A percentile compares a stretch with the other conserved stretches of the same genome.
Evolutionary conservation across 2,113 vertebrate genomes (phyloP).

Genomic region (Caracal caracal): DNA sequence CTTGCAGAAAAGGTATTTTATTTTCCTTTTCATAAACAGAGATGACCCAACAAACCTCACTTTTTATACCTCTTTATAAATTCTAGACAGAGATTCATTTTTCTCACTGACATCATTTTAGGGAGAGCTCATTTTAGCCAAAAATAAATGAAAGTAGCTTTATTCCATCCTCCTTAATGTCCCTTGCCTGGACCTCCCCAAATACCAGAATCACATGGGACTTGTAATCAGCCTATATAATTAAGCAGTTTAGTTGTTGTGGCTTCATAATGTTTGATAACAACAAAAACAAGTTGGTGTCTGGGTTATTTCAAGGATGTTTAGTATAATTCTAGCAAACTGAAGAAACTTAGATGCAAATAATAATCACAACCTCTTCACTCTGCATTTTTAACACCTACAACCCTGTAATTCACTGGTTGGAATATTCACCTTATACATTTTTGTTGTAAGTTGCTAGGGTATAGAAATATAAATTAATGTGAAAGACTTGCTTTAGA

Average conservation of each 20-base stretch:
- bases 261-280: background rate
- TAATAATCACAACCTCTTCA: background rate
- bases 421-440: background rate
- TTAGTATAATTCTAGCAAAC: background rate
- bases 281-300: background rate
- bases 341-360: constrained; percentile 43
- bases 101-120: background rate
- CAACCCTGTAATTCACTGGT: background rate
- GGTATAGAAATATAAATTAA: background rate
- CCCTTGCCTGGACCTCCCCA: background rate
- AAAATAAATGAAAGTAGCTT: background rate
- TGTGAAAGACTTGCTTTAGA: background rate
- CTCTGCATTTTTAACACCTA: background rate
- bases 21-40: background rate
- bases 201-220: background rate
- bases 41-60: background rate
- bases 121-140: background rate
- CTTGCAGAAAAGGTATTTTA: background rate
- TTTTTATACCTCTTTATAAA: background rate
- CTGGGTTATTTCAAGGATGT: background rate
- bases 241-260: background rate
- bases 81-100: background rate
- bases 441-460: constrained; percentile 22
- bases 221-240: background rate
- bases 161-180: background rate